Conservation (phyloP, 2,113 vertebrate species). For the Clarias magur region DNA sequence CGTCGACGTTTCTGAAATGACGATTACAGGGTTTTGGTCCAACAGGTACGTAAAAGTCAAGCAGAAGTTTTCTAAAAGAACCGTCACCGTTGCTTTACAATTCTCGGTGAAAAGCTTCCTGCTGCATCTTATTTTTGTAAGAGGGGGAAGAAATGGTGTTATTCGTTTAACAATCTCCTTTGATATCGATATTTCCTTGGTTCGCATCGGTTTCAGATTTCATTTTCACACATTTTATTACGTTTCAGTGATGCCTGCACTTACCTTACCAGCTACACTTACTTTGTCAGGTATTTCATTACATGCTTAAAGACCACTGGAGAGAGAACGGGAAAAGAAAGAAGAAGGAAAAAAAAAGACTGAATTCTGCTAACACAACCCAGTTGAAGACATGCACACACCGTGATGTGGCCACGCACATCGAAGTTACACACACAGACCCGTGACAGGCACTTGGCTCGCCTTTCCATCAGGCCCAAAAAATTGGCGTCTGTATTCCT, state of each 20-base stretch:
- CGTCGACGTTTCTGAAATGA: background rate
- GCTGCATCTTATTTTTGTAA: background rate
- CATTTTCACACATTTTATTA: background rate
- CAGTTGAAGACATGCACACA: background rate
- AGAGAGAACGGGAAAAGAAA: no score
- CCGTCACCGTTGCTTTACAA: background rate
- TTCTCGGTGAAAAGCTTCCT: background rate
- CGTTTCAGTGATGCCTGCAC: background rate
- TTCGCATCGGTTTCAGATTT: background rate
- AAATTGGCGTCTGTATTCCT: constrained; percentile 31
- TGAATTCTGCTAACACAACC: background rate
- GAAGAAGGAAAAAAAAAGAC: background rate
- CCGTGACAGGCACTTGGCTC: constrained; percentile 15
- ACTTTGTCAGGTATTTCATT: background rate
- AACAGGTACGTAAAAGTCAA: background rate
- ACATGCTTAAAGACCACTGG: background rate
- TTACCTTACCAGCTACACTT: background rate
- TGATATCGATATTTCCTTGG: background rate
- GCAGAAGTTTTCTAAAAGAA: background rate
- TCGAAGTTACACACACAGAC: background rate
- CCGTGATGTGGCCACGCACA: background rate
- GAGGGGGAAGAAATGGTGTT: background rate
- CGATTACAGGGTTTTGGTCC: background rate
- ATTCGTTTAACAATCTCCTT: background rate
- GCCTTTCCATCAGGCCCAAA: constrained; percentile 31